Evolutionary conservation across 2,113 vertebrate species (phyloP).

Genomic region (Scalopus aquaticus): DNA sequence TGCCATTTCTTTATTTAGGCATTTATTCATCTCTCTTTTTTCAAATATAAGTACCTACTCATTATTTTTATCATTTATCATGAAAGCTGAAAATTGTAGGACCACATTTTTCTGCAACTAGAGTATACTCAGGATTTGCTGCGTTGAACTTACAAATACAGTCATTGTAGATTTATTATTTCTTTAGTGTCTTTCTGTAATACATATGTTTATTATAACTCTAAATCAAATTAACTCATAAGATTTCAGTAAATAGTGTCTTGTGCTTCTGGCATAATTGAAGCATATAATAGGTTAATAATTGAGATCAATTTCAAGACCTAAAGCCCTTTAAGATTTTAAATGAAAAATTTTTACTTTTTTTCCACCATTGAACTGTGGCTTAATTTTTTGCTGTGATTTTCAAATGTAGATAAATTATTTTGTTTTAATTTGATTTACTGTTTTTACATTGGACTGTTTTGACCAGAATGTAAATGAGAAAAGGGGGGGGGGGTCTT

Average conservation of each 20-base stretch:
- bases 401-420: not conserved
- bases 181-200: not conserved
- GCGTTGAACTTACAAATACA: not conserved
- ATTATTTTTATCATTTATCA: slow-evolving; percentile 51
- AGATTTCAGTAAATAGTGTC: not conserved
- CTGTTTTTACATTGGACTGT: not conserved
- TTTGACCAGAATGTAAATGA: not conserved
- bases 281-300: not conserved
- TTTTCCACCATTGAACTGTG: not conserved
- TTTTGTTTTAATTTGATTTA: not conserved
- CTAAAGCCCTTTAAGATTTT: not conserved
- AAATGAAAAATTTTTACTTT: not conserved
- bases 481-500: not conserved
- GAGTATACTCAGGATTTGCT: not conserved
- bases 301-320: not conserved
- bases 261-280: not conserved
- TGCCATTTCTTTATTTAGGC: not conserved
- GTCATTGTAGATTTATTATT: not conserved
- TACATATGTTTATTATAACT: not conserved
- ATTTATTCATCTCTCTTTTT: slow-evolving; percentile 21
- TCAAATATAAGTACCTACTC: not conserved
- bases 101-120: not conserved
- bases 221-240: not conserved
- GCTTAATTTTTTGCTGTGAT: not conserved
- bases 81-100: slow-evolving; percentile 15